phyloP scores from a whole-genome alignment of 2,113 vertebrate genomes.

The Syngnathus typhle region DNA sequence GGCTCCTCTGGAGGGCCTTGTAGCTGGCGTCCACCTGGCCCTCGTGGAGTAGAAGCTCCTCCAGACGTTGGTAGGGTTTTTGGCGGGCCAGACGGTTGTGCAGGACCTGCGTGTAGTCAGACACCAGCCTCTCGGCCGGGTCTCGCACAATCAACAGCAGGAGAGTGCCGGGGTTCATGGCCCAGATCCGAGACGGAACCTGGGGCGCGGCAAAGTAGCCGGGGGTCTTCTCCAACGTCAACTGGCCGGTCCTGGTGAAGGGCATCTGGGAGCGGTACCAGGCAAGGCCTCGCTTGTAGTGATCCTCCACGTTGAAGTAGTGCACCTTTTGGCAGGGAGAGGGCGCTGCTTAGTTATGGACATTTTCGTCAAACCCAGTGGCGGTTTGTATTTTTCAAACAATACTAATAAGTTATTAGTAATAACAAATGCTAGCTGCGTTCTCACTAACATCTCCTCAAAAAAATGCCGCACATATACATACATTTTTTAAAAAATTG shows the following conservation, averaged over 20 bases:
- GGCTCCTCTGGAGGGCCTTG: slow-evolving; percentile 76
- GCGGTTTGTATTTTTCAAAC: no score
- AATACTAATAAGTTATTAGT: no score
- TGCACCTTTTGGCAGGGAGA: slow-evolving; percentile 59
- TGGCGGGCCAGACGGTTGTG: slow-evolving; percentile 71
- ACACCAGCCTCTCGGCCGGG: slow-evolving; percentile 74
- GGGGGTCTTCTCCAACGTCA: slow-evolving; percentile 78
- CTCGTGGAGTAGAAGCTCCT: slow-evolving; percentile 63
- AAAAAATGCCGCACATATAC: no score
- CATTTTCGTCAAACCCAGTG: no score
- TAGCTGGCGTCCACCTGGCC: slow-evolving; percentile 66
- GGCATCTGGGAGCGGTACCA: slow-evolving; percentile 81
- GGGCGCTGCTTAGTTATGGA: no score
- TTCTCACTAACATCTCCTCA: no score
- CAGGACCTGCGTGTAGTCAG: slow-evolving; percentile 80
- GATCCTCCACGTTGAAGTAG: slow-evolving; percentile 77
- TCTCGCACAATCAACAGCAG: slow-evolving; percentile 76
- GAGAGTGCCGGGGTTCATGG: slow-evolving; percentile 66
- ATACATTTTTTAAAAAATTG: no score
- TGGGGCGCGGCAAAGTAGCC: slow-evolving; percentile 72
- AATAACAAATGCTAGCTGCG: no score
- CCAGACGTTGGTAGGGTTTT: slow-evolving; percentile 73
- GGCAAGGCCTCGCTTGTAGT: slow-evolving; percentile 67
- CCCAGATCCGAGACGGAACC: slow-evolving; percentile 64
- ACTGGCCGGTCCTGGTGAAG: slow-evolving; percentile 57